These are phyloP conservation scores for Drosophila ustulata DNA, from an alignment of 2,888 invertebrate genomes.

Conservation along the genomic window DNA sequence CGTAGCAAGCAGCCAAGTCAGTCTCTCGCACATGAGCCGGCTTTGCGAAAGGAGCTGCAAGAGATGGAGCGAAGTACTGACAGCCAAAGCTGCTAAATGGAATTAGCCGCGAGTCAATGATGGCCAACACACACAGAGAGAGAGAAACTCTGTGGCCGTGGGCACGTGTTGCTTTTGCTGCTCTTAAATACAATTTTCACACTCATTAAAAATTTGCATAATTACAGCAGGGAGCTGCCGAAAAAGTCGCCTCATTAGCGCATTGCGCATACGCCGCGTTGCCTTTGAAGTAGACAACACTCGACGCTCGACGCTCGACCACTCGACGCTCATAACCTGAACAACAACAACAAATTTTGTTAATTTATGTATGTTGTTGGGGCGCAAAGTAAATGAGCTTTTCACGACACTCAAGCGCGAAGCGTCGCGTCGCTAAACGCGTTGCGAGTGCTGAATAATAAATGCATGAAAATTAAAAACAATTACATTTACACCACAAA, in stretches of 20 bases:
- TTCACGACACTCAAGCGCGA: slow-evolving; percentile 65
- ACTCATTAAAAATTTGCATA: slow-evolving; percentile 80
- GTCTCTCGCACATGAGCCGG: slow-evolving; percentile 46
- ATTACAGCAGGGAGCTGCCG: slow-evolving; percentile 54
- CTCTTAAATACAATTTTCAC: slow-evolving; percentile 64
- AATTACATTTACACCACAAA: slow-evolving; percentile 65
- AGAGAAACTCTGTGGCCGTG: not conserved
- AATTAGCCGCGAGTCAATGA: slow-evolving; percentile 65
- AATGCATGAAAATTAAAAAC: slow-evolving; percentile 76
- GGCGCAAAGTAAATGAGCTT: slow-evolving; percentile 68
- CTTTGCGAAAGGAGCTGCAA: slow-evolving; percentile 29
- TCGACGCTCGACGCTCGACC: slow-evolving; percentile 16
- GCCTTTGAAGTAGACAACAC: slow-evolving; percentile 59
- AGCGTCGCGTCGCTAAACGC: slow-evolving; percentile 52
- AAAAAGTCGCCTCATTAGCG: slow-evolving; percentile 56
- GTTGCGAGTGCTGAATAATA: slow-evolving; percentile 65
- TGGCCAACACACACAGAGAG: slow-evolving; percentile 19
- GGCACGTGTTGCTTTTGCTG: slow-evolving; percentile 54
- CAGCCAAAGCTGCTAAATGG: slow-evolving; percentile 49
- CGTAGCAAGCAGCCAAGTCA: slow-evolving; percentile 50
- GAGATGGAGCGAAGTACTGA: not conserved
- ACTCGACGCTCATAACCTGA: slow-evolving; percentile 40
- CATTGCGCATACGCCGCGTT: slow-evolving; percentile 56
- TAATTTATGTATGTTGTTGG: slow-evolving; percentile 65
- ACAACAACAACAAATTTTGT: slow-evolving; percentile 21